Percentiles rank a stretch among this genome's conserved stretches.
These are phyloP conservation scores for Drosophila nannoptera DNA, from an alignment of 1,140 invertebrate species.

Conservation along the genomic window DNA sequence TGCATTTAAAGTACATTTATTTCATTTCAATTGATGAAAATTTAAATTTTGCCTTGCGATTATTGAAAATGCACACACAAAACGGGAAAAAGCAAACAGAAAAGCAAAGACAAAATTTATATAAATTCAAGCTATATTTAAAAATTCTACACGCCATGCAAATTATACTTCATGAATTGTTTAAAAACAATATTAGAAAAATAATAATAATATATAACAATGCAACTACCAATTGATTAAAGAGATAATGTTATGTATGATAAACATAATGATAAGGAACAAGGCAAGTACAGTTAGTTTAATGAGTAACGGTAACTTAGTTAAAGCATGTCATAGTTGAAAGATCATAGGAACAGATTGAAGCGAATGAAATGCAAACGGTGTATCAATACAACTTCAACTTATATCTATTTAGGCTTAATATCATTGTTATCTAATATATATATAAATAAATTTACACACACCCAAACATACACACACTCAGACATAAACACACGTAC, in stretches of 20 bases:
- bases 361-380: slow-evolving; percentile 41
- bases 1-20: slow-evolving; percentile 73
- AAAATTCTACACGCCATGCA: slow-evolving; percentile 37
- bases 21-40: slow-evolving; percentile 60
- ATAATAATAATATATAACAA: slow-evolving; percentile 26
- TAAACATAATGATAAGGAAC: slow-evolving; percentile 51
- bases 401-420: slow-evolving; percentile 68
- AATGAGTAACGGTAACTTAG: slow-evolving; percentile 68
- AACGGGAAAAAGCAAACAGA: too few species aligned
- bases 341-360: slow-evolving; percentile 42
- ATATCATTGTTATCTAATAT: slow-evolving; percentile 77
- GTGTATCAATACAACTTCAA: slow-evolving; percentile 68
- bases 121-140: too few species aligned
- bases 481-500: slow-evolving; percentile 33
- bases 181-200: slow-evolving; percentile 43
- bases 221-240: slow-evolving; percentile 42
- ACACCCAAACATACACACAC: slow-evolving; percentile 19
- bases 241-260: slow-evolving; percentile 65
- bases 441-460: too few species aligned
- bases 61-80: too few species aligned
- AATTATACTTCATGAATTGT: too few species aligned
- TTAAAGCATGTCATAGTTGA: slow-evolving; percentile 73
- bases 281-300: slow-evolving; percentile 66
- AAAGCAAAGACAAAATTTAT: too few species aligned
- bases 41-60: slow-evolving; percentile 56